A percentile compares a stretch with the other conserved stretches of the same genome.
phyloP scores from a whole-genome alignment of 2,113 vertebrate genomes.

The Clarias macrocephalus region DNA sequence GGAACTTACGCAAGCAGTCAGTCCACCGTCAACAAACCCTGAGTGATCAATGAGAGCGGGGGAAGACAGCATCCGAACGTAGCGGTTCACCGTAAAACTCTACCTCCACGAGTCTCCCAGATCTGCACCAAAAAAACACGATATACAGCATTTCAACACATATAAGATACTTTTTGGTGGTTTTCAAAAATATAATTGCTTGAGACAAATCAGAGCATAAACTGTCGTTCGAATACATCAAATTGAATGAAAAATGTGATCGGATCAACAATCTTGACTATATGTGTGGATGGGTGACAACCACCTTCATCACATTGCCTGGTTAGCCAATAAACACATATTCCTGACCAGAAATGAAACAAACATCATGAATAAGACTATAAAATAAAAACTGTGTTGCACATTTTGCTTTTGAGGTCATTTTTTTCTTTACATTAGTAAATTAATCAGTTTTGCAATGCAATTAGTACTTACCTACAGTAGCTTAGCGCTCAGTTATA shows the following conservation, averaged over 20 bases:
- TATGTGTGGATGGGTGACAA: neutral
- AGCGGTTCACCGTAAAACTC: neutral
- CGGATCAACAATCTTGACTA: neutral
- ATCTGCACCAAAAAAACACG: no score
- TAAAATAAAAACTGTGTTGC: neutral
- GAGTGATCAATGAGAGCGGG: no score
- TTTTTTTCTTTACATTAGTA: neutral
- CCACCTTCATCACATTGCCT: neutral
- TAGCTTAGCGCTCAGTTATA: neutral
- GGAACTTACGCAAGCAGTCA: no score
- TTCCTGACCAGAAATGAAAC: neutral
- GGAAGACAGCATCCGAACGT: no score
- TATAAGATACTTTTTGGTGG: no score
- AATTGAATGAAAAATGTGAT: no score
- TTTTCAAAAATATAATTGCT: no score
- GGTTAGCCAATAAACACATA: neutral
- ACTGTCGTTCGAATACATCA: no score
- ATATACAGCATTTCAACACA: no score
- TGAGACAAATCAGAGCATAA: no score
- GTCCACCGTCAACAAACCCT: no score
- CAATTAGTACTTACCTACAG: neutral
- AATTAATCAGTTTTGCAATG: no score
- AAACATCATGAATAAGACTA: neutral
- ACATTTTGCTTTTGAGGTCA: slow-evolving; percentile 5
- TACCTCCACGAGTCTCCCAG: neutral